These are phyloP conservation scores for Melieria crassipennis DNA, from an alignment of 2,888 invertebrate species.

Conservation along the genomic window DNA sequence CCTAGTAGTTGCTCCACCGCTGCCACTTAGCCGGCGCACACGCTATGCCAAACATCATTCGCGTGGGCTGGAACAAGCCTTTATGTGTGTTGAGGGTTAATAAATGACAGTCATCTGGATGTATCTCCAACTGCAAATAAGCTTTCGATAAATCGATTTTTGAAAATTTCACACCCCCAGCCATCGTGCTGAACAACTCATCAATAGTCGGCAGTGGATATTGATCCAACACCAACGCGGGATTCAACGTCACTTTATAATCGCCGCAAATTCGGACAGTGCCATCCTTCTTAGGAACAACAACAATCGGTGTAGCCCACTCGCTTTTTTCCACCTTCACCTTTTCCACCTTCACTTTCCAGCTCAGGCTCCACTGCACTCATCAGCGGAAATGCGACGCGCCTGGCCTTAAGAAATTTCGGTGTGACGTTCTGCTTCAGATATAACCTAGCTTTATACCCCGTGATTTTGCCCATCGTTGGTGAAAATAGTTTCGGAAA, in stretches of 20 bases:
- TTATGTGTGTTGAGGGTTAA: slow-evolving; percentile 57
- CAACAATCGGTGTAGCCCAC: slow-evolving; percentile 55
- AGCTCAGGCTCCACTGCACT: neutral
- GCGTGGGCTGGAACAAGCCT: slow-evolving; percentile 52
- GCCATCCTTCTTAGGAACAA: slow-evolving; percentile 48
- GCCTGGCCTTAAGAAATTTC: slow-evolving; percentile 6
- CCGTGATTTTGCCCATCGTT: slow-evolving; percentile 30
- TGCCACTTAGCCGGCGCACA: slow-evolving; percentile 55
- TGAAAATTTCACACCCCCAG: slow-evolving; percentile 46
- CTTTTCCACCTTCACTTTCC: neutral
- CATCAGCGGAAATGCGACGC: slow-evolving; percentile 9
- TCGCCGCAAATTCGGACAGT: slow-evolving; percentile 47
- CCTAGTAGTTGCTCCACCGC: slow-evolving; percentile 47
- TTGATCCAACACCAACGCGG: slow-evolving; percentile 44
- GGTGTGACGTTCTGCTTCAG: neutral
- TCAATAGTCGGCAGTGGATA: slow-evolving; percentile 49
- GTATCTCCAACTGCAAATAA: slow-evolving; percentile 57
- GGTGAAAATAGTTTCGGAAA: slow-evolving; percentile 33
- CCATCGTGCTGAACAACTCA: slow-evolving; percentile 43
- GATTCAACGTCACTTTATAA: slow-evolving; percentile 49
- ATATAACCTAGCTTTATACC: slow-evolving; percentile 37
- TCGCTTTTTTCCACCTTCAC: slow-evolving; percentile 30
- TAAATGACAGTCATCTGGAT: slow-evolving; percentile 50
- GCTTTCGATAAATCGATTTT: slow-evolving; percentile 55
- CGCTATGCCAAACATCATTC: slow-evolving; percentile 55